Percentiles rank a stretch among this genome's conserved stretches.
Conservation (phyloP, 2,888 invertebrate species). For the Euplagia quadripunctaria region DNA sequence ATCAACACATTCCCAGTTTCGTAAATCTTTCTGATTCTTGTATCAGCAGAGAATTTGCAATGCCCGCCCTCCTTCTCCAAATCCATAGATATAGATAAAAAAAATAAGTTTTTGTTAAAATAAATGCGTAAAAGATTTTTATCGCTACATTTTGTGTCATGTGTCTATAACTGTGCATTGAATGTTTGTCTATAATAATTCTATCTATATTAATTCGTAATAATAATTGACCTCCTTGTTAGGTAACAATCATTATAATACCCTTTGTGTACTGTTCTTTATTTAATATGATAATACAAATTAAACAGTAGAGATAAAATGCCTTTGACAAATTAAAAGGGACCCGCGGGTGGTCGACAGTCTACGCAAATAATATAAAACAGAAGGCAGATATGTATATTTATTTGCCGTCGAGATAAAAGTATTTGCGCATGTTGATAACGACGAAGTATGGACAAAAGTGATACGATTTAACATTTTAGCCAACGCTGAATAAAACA, state of each 20-base stretch:
- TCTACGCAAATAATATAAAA: conserved; percentile 41
- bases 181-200: too few species aligned
- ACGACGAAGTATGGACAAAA: conserved; percentile 43
- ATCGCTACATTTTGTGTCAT: too few species aligned
- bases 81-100: too few species aligned
- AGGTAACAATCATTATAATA: background rate
- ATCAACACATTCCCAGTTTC: too few species aligned
- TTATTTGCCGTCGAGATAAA: conserved; percentile 53
- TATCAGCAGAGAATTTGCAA: too few species aligned
- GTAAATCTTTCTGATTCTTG: too few species aligned
- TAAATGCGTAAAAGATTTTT: too few species aligned
- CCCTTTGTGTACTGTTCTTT: conserved; percentile 17
- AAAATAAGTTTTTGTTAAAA: too few species aligned
- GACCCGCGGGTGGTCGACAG: conserved; percentile 40
- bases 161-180: too few species aligned
- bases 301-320: conserved; percentile 23
- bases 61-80: too few species aligned
- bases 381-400: conserved; percentile 42
- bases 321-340: conserved; percentile 33
- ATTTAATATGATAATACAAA: conserved; percentile 33
- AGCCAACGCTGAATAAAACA: conserved; percentile 35
- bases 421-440: conserved; percentile 58
- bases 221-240: background rate
- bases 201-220: too few species aligned
- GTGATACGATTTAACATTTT: conserved; percentile 39